Evolutionary conservation across 2,888 invertebrate species (phyloP).

Genomic region (Pherbina coryleti): DNA sequence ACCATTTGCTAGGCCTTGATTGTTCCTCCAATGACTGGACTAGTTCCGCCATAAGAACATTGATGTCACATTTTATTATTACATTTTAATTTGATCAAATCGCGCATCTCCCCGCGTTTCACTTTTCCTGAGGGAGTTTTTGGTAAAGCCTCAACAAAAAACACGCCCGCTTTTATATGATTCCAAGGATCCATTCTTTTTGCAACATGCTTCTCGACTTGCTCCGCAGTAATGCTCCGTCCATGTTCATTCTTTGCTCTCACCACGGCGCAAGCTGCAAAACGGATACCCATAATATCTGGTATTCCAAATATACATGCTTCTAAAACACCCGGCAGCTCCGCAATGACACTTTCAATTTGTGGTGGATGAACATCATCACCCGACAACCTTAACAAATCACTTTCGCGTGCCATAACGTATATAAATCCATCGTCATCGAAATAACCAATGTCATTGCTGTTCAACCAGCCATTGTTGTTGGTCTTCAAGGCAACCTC

Average conservation of each 20-base stretch:
- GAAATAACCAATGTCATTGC: slow-evolving; percentile 64
- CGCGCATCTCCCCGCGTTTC: slow-evolving; percentile 54
- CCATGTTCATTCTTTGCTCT: slow-evolving; percentile 49
- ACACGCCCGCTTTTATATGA: slow-evolving; percentile 62
- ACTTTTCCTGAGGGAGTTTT: slow-evolving; percentile 65
- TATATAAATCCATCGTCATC: slow-evolving; percentile 61
- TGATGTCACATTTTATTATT: too few relatives aligned
- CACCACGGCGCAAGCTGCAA: slow-evolving; percentile 61
- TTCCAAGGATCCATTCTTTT: slow-evolving; percentile 56
- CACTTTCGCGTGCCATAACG: slow-evolving; percentile 60
- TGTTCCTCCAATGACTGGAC: too few relatives aligned
- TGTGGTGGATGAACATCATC: slow-evolving; percentile 62
- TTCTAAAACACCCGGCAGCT: slow-evolving; percentile 57
- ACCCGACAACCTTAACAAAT: slow-evolving; percentile 61
- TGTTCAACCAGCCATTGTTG: slow-evolving; percentile 57
- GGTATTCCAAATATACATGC: slow-evolving; percentile 62
- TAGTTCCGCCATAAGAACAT: too few relatives aligned
- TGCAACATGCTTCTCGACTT: slow-evolving; percentile 53
- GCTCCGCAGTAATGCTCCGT: slow-evolving; percentile 45
- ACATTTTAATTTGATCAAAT: slow-evolving; percentile 23
- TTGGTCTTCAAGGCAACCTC: slow-evolving; percentile 53
- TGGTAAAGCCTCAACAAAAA: slow-evolving; percentile 59
- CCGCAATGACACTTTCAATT: slow-evolving; percentile 60
- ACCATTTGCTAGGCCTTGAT: too few relatives aligned
- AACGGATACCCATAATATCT: slow-evolving; percentile 55